These are phyloP conservation scores for Myodes glareolus DNA, from an alignment of 2,113 vertebrate genomes.

Conservation along the genomic window DNA sequence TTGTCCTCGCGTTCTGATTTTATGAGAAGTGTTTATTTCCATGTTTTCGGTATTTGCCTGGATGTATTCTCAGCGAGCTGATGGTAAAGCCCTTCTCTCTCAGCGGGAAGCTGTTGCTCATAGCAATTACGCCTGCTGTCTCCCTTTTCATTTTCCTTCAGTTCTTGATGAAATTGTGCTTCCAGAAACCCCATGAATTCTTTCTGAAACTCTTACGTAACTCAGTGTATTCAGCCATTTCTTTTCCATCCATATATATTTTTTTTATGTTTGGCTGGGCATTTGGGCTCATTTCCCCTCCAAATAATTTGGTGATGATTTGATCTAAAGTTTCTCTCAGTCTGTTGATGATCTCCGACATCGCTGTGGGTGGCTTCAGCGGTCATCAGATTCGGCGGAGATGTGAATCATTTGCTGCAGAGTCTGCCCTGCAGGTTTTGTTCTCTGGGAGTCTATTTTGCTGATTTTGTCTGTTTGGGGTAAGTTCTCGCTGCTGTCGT, in stretches of 20 bases:
- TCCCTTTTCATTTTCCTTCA: slow-evolving; percentile 85
- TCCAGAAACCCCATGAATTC: slow-evolving; percentile 82
- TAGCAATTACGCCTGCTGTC: slow-evolving; percentile 83
- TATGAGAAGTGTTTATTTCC: slow-evolving; percentile 84
- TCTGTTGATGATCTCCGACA: not conserved
- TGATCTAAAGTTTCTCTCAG: slow-evolving; percentile 56
- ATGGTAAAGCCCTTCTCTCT: slow-evolving; percentile 82
- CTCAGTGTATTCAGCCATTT: slow-evolving; percentile 70
- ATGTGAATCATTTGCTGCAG: not conserved
- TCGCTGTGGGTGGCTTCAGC: slow-evolving; percentile 36
- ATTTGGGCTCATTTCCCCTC: slow-evolving; percentile 80
- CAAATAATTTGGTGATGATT: slow-evolving; percentile 75
- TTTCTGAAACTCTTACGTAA: slow-evolving; percentile 79
- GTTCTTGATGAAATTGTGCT: slow-evolving; percentile 86
- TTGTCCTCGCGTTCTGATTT: slow-evolving; percentile 83
- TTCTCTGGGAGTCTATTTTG: not conserved
- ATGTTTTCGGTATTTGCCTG: slow-evolving; percentile 83
- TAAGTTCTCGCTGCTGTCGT: not conserved
- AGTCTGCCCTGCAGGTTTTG: not conserved
- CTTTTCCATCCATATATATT: slow-evolving; percentile 74
- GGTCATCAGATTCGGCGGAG: not conserved
- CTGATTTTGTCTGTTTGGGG: not conserved
- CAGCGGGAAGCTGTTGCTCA: slow-evolving; percentile 84
- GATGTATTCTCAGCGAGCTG: slow-evolving; percentile 79
- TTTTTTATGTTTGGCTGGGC: slow-evolving; percentile 79